Conservation (phyloP, 2,113 vertebrate species). For the Noturus placidus region DNA sequence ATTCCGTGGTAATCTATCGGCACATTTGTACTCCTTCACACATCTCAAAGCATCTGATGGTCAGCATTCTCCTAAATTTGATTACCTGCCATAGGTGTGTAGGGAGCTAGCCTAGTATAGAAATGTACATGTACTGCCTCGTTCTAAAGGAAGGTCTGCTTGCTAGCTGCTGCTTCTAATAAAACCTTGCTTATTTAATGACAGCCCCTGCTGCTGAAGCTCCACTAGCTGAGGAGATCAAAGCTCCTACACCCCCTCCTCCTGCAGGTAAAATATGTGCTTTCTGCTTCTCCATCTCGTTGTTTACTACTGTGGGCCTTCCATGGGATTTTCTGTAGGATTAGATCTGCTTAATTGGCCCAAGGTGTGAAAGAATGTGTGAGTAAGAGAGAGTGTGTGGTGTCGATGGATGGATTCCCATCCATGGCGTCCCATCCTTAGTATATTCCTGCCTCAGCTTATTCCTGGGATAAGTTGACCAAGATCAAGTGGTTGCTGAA, state of each 20-base stretch:
- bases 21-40: background rate
- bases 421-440: too few relatives aligned
- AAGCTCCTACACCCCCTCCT: conserved; percentile 69
- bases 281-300: background rate
- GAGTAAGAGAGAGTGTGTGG: background rate
- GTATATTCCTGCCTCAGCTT: background rate
- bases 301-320: background rate
- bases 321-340: background rate
- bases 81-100: background rate
- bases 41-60: background rate
- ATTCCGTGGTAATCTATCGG: background rate
- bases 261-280: conserved; percentile 66
- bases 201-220: conserved; percentile 69
- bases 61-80: background rate
- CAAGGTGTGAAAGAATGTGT: background rate
- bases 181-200: conserved; percentile 59
- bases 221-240: conserved; percentile 67
- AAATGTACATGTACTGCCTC: background rate
- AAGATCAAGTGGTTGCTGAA: background rate
- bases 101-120: background rate
- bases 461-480: background rate
- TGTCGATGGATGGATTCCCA: background rate
- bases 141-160: conserved; percentile 40
- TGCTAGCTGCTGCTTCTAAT: conserved; percentile 42
- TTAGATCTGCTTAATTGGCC: background rate